Base-by-base conservation (phyloP, 1,140 invertebrate genomes). In the Pogonognathellus flavescens region DNA sequence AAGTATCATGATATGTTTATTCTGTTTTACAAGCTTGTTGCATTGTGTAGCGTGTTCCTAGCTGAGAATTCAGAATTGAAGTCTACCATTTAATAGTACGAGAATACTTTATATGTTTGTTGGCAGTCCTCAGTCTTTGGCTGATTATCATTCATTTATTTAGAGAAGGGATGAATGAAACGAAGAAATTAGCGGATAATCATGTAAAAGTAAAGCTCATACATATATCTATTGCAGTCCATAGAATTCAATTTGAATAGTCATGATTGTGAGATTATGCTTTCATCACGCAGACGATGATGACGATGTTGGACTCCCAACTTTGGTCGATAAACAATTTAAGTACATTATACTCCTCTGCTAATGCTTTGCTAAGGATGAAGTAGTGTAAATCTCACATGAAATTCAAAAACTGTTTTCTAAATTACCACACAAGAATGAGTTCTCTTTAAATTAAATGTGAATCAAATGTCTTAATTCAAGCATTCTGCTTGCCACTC, bases 391-490 rank as follows among this genome's bases (percentile, higher is more conserved):
- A 66, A 25, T 25, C 62, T 66, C 14, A 66, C 22, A 66, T 22
- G 22, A 66, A 66, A 66, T 25, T 66, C 62, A 66, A 66, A 66
- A 66, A 66, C 22, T 66, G 20, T 66, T 66, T 66, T 66, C 62
- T 66, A 76, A 76, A 50, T 49, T 49, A 49, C 49, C 49, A 76
- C 70, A 18, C 70, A 76, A 31, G 70, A 76, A 31, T 76, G 70
- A 76, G 49, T 31, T 49, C 25, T 76, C n/a, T 50, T 62, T 62
- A 62, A n/a, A 18, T 62, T 18, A 49, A 76, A 76, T 76, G 70
- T 49, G n/a, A 76, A 76, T n/a, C 7, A 31, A 72, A 41, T n/a
- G 66, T n/a, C 13, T 49, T 76, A 18, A 76, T 49, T 76, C 49
- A 41, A 41, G 31, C 6, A 41, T 41, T 41, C 31, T 31, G 49